Percentiles rank a stretch among this genome's conserved stretches.
phyloP scores from a whole-genome alignment of 1,140 invertebrate genomes.

The Laupala kohalensis region DNA sequence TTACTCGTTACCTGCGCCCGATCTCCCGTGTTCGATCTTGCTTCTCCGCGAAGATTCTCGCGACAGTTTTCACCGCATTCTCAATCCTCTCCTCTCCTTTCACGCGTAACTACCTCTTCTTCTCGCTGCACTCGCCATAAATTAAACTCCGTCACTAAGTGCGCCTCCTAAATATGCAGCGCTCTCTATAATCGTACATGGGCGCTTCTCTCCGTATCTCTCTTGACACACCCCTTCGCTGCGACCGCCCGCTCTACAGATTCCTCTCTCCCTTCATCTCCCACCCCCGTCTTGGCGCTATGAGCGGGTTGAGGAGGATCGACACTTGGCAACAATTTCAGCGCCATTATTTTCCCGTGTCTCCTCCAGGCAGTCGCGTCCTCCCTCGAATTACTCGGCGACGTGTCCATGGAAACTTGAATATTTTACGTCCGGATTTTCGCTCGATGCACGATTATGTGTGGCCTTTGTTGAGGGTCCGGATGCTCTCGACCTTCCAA shows the following conservation, averaged over 20 bases:
- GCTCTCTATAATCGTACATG: neutral
- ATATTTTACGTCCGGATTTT: neutral
- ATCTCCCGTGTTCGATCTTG: neutral
- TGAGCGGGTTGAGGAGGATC: neutral
- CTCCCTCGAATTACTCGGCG: neutral
- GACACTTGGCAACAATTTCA: neutral
- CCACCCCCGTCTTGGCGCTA: no score
- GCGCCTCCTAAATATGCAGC: neutral
- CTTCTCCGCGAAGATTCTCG: neutral
- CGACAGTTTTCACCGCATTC: no score
- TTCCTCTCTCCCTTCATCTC: neutral
- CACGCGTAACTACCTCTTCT: no score
- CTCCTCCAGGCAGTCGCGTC: neutral
- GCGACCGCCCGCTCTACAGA: no score
- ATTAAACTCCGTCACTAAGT: neutral
- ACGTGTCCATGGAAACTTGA: neutral
- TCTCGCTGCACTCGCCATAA: neutral
- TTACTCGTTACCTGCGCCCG: no score
- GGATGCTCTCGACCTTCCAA: neutral
- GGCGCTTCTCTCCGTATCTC: neutral
- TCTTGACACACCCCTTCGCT: neutral
- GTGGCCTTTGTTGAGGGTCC: neutral
- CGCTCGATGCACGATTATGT: neutral
- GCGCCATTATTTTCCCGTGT: neutral
- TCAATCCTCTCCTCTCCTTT: no score